Evolutionary conservation across 2,797 vertebrate genomes (phyloP).

Genomic region (Labroides dimidiatus): DNA sequence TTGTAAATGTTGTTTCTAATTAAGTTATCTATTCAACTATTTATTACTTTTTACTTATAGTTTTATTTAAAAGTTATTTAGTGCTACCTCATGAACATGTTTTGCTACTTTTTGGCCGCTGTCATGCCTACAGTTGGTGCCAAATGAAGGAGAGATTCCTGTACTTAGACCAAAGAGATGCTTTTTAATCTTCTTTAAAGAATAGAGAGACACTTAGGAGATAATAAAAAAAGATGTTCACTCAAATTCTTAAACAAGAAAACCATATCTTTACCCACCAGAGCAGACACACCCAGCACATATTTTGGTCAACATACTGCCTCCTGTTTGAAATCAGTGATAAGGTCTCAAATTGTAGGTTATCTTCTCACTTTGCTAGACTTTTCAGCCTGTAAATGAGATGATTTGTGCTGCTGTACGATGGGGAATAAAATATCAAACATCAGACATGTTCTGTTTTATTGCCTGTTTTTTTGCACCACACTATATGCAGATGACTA

Average conservation of each 20-base stretch:
- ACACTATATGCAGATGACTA: neutral
- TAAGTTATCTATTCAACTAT: constrained; percentile 29
- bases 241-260: constrained; percentile 3
- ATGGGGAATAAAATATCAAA: constrained; percentile 45
- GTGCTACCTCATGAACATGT: constrained; percentile 44
- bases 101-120: constrained; percentile 5
- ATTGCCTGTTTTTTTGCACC: neutral
- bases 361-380: neutral
- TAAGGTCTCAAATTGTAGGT: constrained; percentile 11
- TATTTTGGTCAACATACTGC: neutral
- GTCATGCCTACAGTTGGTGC: constrained; percentile 33
- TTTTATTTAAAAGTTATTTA: constrained; percentile 21
- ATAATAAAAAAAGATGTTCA: neutral
- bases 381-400: neutral
- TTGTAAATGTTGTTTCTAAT: constrained; percentile 24
- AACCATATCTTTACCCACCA: constrained; percentile 24
- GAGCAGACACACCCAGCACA: constrained; percentile 23
- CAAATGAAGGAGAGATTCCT: constrained; percentile 13
- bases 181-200: constrained; percentile 1
- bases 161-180: constrained; percentile 26
- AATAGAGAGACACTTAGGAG: constrained; percentile 1
- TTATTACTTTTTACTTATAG: constrained; percentile 25
- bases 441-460: constrained; percentile 9
- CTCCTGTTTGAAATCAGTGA: constrained; percentile 17
- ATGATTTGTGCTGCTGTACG: constrained; percentile 31